A percentile compares a stretch with the other conserved stretches of the same genome.
These are phyloP conservation scores for Ylistrum balloti DNA, from an alignment of 1,140 invertebrate species.

Conservation along the genomic window DNA sequence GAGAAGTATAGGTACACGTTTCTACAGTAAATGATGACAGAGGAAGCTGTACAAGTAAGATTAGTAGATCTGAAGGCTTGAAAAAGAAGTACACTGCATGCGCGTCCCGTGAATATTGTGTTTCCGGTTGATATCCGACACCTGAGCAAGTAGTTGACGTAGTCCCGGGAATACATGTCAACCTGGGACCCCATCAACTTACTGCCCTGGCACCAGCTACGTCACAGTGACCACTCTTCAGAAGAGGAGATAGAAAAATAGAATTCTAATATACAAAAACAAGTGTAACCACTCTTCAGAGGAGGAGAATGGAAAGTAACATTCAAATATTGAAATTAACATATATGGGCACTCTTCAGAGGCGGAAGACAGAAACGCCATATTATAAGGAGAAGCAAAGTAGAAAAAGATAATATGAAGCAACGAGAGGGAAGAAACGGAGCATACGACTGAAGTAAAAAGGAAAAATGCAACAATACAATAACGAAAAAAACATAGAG, in stretches of 20 bases:
- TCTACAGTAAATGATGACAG: too few species aligned
- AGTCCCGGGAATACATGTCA: constrained; percentile 73
- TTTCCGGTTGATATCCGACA: constrained; percentile 51
- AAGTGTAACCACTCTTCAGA: not conserved
- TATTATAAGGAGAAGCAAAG: not conserved
- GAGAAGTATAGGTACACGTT: too few species aligned
- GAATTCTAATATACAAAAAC: not conserved
- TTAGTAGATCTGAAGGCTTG: constrained; percentile 50
- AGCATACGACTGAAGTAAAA: not conserved
- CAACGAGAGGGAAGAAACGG: not conserved
- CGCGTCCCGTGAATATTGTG: not conserved
- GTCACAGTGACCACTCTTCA: not conserved
- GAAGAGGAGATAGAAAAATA: not conserved
- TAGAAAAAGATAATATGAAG: not conserved
- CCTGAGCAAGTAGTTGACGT: constrained; percentile 77
- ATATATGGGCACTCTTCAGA: not conserved
- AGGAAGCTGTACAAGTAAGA: too few species aligned
- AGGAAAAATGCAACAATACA: not conserved
- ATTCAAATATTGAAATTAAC: not conserved
- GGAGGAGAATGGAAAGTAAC: not conserved
- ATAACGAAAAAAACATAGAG: too few species aligned
- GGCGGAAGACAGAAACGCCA: not conserved
- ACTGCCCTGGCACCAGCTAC: constrained; percentile 66
- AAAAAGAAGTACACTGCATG: constrained; percentile 41
- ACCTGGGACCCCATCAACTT: constrained; percentile 80